A percentile compares a stretch with the other conserved stretches of the same genome.
These are phyloP conservation scores for Oasisia sp. DNA, from an alignment of 2,888 invertebrate genomes.

Conservation along the genomic window DNA sequence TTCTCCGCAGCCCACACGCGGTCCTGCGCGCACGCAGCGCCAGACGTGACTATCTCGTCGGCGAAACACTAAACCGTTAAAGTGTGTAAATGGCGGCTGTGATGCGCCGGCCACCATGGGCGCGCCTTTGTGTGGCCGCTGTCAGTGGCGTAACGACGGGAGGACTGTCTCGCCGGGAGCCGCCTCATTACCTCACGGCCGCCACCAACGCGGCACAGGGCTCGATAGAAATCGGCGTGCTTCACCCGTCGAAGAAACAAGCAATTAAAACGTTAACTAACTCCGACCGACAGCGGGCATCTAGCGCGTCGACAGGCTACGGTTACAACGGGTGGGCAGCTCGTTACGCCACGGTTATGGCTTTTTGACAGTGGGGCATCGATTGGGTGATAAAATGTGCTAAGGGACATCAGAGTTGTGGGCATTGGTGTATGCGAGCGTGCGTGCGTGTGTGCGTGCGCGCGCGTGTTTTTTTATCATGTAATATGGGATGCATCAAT, in stretches of 20 bases:
- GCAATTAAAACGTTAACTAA: conserved; percentile 17
- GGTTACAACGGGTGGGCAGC: neutral
- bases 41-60: neutral
- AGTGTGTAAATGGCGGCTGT: neutral
- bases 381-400: conserved; percentile 3
- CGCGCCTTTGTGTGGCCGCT: neutral
- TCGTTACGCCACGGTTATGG: neutral
- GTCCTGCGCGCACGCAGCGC: neutral
- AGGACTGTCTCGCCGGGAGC: neutral
- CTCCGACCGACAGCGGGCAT: neutral
- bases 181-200: neutral
- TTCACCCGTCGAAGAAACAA: neutral
- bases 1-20: neutral
- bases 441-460: neutral
- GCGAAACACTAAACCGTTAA: neutral
- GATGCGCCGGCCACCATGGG: neutral
- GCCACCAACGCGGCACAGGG: neutral
- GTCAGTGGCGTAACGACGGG: neutral
- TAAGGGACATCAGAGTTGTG: neutral
- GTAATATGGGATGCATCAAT: too few species aligned
- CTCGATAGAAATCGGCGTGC: neutral
- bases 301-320: neutral
- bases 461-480: too few species aligned
- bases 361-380: neutral
- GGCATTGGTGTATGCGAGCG: neutral